Evolutionary conservation across 2,113 vertebrate genomes (phyloP).

Genomic region (Columbina picui): DNA sequence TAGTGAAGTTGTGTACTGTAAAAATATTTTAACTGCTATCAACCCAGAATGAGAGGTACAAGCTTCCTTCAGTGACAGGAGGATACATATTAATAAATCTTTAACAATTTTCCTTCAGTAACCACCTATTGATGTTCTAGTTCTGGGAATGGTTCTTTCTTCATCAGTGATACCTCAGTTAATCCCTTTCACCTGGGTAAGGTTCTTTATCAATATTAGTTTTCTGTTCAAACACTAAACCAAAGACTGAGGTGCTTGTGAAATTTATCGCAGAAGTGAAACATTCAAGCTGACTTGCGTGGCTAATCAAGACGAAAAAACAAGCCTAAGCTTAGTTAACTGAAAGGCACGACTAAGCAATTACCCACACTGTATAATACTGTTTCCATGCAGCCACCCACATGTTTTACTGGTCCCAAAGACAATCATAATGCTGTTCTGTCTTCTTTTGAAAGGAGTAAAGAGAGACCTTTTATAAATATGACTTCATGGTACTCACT

Average conservation of each 20-base stretch:
- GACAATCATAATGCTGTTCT: not conserved
- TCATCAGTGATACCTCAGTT: not conserved
- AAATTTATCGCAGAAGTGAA: slow-evolving; percentile 23
- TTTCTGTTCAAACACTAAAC: not conserved
- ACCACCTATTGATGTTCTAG: not conserved
- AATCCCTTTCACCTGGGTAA: not conserved
- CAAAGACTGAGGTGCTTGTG: not conserved
- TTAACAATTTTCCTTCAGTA: not conserved
- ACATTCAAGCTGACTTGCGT: not conserved
- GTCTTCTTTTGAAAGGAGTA: not conserved
- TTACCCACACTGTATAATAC: slow-evolving; percentile 10
- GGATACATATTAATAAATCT: not conserved
- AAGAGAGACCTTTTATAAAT: not conserved
- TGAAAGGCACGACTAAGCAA: slow-evolving; percentile 44
- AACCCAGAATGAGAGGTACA: not conserved
- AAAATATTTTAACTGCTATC: not conserved
- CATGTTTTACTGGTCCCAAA: not conserved
- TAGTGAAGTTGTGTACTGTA: not conserved
- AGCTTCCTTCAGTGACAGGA: not conserved
- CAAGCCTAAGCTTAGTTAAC: slow-evolving; percentile 18
- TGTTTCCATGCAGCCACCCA: slow-evolving; percentile 25
- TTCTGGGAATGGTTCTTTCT: not conserved
- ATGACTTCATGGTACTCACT: not conserved
- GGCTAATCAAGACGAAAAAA: slow-evolving; percentile 43
- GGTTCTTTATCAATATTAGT: not conserved